Evolutionary conservation across 2,113 vertebrate species (phyloP).

Genomic region (Otus sunia): DNA sequence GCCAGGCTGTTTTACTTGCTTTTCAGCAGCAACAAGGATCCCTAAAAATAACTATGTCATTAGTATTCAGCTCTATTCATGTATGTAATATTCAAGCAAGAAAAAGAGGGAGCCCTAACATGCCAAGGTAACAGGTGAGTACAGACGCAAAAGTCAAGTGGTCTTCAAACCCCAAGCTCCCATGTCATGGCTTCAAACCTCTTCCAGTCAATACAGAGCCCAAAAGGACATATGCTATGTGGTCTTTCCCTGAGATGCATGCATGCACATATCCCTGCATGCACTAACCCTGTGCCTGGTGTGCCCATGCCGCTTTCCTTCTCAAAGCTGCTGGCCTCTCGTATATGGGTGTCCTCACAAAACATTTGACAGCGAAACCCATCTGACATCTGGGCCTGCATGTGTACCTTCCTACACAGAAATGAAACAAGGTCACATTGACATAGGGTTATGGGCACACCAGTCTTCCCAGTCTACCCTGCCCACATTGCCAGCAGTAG

Average conservation of each 20-base stretch:
- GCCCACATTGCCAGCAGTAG: not conserved
- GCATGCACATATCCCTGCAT: accelerated
- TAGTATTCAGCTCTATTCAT: not conserved
- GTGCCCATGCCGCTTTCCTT: not conserved
- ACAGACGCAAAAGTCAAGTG: not conserved
- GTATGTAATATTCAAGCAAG: not conserved
- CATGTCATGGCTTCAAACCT: not conserved
- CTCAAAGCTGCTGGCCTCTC: not conserved
- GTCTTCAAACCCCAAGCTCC: not conserved
- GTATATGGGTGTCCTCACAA: not conserved
- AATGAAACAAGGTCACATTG: not conserved
- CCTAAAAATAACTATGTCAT: not conserved
- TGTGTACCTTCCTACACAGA: not conserved
- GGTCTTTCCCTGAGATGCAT: not conserved
- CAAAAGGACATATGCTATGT: not conserved
- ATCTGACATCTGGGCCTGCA: not conserved
- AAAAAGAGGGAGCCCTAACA: accelerated
- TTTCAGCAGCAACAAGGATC: not conserved
- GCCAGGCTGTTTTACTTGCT: not conserved
- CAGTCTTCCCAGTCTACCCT: not conserved
- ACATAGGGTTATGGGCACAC: not conserved
- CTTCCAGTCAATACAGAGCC: not conserved
- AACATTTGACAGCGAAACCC: not conserved
- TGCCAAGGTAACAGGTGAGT: not conserved
- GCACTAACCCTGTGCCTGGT: not conserved